Conservation (phyloP, 2,888 invertebrate species). For the Eupsilia transversa region DNA sequence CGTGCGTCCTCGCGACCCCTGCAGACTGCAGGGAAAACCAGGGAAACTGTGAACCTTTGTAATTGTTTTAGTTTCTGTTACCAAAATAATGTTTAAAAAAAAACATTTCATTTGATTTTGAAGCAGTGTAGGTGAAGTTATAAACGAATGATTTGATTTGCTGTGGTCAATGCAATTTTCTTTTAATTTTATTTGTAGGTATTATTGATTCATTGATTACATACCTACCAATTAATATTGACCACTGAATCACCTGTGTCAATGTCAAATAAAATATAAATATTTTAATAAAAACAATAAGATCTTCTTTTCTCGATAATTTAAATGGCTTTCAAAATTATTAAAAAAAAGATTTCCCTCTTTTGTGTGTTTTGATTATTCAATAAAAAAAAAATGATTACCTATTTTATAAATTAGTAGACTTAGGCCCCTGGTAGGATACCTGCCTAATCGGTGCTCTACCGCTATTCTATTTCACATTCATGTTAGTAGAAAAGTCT, state of each 20-base stretch:
- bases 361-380: background rate
- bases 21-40: background rate
- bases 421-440: too few relatives aligned
- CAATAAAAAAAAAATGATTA: too few relatives aligned
- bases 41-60: background rate
- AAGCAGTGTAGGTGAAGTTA: background rate
- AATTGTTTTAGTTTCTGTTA: background rate
- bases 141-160: background rate
- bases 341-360: background rate
- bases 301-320: background rate
- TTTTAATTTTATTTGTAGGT: background rate
- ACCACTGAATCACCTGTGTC: background rate
- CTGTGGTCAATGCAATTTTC: background rate
- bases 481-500: background rate
- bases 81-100: background rate
- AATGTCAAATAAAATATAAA: background rate
- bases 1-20: constrained; percentile 43
- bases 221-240: background rate
- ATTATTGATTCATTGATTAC: background rate
- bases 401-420: too few relatives aligned
- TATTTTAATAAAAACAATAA: constrained; percentile 7
- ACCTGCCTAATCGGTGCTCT: background rate
- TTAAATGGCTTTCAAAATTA: too few relatives aligned
- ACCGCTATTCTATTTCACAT: background rate
- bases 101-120: background rate